phyloP scores from a whole-genome alignment of 2,797 vertebrate species.

The Alfaro cultratus region DNA sequence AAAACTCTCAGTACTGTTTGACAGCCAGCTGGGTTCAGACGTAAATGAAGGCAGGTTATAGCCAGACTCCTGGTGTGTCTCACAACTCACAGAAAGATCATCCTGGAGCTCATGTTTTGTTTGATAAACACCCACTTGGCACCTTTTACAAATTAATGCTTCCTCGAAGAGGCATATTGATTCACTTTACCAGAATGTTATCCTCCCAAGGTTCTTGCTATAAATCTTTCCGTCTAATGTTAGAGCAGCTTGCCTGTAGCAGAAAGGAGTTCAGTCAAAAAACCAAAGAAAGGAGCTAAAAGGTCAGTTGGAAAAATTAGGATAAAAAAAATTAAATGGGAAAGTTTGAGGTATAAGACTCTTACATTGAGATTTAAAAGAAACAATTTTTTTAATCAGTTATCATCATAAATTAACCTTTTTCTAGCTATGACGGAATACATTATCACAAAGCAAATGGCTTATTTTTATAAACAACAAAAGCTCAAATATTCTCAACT shows the following conservation, averaged over 20 bases:
- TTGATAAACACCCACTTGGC: slow-evolving; percentile 18
- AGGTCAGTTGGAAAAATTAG: slow-evolving; percentile 5
- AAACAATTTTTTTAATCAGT: not conserved
- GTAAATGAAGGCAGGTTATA: not conserved
- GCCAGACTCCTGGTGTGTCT: not conserved
- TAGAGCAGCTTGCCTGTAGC: slow-evolving; percentile 1
- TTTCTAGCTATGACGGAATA: not conserved
- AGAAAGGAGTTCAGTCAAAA: slow-evolving; percentile 5
- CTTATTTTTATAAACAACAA: slow-evolving; percentile 33
- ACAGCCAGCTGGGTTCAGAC: not conserved
- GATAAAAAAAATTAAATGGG: not conserved
- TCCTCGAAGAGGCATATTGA: slow-evolving; percentile 38
- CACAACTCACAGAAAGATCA: slow-evolving; percentile 16
- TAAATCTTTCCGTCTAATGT: slow-evolving; percentile 19
- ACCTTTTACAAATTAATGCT: slow-evolving; percentile 21
- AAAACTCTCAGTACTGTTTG: not conserved
- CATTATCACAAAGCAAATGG: not conserved
- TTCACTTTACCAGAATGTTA: slow-evolving; percentile 34
- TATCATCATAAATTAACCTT: not conserved
- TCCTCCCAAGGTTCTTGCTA: slow-evolving; percentile 19
- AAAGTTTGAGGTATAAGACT: not conserved
- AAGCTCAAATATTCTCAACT: slow-evolving; percentile 28
- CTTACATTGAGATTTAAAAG: not conserved
- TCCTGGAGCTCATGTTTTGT: slow-evolving; percentile 6
- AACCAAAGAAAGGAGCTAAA: not conserved